Conservation (phyloP, 1,140 invertebrate genomes). For the Brachionus plicatilis region DNA sequence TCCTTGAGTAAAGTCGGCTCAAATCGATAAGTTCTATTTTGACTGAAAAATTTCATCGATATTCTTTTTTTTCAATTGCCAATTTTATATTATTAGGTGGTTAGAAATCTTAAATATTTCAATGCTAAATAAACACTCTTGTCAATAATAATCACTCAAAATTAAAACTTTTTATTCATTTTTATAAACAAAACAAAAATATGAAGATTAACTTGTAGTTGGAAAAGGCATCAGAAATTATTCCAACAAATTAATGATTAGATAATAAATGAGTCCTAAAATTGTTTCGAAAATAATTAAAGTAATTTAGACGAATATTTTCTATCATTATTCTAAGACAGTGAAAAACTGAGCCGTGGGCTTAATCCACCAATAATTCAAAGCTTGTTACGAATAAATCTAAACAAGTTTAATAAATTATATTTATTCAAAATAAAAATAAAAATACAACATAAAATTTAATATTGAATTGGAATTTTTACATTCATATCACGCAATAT, state of each 20-base stretch:
- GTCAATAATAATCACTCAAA: not conserved
- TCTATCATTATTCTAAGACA: not conserved
- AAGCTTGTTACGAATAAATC: not conserved
- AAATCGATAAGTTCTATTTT: not conserved
- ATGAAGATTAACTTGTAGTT: not conserved
- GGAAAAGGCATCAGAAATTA: not conserved
- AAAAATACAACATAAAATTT: not conserved
- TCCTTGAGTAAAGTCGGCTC: not conserved
- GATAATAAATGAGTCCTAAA: not conserved
- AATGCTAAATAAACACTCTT: not conserved
- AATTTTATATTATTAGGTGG: not conserved
- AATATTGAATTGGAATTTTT: slow-evolving; percentile 33
- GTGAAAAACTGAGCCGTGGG: not conserved
- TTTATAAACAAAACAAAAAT: not conserved
- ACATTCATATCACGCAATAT: slow-evolving; percentile 54
- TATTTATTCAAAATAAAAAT: not conserved
- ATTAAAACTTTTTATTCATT: not conserved
- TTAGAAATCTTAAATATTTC: not conserved
- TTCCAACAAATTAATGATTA: not conserved
- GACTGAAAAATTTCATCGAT: not conserved
- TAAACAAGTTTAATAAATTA: not conserved
- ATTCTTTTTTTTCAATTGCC: not conserved
- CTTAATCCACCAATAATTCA: not conserved
- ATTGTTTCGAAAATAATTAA: slow-evolving; percentile 2
- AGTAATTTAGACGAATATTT: not conserved